phyloP scores from a whole-genome alignment of 1,140 invertebrate genomes.

The Plodia interpunctella region DNA sequence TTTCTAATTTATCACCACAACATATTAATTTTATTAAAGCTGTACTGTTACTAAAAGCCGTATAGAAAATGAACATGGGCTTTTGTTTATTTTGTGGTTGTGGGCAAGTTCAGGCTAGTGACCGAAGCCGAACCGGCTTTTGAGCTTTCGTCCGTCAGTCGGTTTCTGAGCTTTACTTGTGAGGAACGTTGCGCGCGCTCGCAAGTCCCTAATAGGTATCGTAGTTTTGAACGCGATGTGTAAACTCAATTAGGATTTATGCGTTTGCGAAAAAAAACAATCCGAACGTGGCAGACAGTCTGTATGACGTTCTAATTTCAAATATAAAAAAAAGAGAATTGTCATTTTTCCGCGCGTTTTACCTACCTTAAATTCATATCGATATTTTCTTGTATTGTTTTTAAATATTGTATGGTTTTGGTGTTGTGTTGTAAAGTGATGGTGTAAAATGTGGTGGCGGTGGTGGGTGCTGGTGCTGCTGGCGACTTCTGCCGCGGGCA shows the following conservation, averaged over 20 bases:
- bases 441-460: conserved; percentile 49
- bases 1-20: neutral
- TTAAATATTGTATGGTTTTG: neutral
- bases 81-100: conserved; percentile 11
- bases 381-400: neutral
- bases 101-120: neutral
- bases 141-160: conserved; percentile 6
- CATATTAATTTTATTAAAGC: neutral
- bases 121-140: conserved; percentile 7
- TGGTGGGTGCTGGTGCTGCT: conserved; percentile 43
- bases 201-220: neutral
- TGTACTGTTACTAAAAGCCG: neutral
- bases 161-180: neutral
- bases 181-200: neutral
- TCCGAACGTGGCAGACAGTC: neutral
- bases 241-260: neutral
- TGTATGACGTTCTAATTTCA: no score
- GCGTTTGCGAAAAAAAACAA: neutral
- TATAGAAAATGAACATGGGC: neutral
- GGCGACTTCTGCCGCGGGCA: conserved; percentile 44
- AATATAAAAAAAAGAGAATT: no score
- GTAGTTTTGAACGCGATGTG: neutral
- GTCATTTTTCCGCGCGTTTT: neutral
- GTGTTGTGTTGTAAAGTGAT: conserved; percentile 35
- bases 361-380: neutral